phyloP scores from a whole-genome alignment of 2,797 vertebrate species.

The Choloepus didactylus region DNA sequence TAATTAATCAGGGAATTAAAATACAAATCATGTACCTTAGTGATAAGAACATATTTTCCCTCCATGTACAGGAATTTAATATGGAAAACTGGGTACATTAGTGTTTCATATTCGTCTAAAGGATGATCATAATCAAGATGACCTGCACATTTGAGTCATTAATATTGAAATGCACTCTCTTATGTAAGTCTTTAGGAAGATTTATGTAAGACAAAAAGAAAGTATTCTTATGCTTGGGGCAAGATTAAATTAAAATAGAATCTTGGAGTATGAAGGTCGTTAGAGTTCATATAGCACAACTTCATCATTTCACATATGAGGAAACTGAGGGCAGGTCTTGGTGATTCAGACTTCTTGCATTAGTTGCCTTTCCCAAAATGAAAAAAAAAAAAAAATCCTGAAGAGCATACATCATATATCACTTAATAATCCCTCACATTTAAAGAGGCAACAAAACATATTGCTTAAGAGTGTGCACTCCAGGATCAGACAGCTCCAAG shows the following conservation, averaged over 20 bases:
- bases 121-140: conserved; percentile 66
- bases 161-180: conserved; percentile 64
- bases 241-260: conserved; percentile 78
- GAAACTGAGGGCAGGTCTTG: background rate
- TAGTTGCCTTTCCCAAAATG: conserved; percentile 25
- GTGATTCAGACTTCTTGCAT: conserved; percentile 5
- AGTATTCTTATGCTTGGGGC: conserved; percentile 52
- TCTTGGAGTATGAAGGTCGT: conserved; percentile 27
- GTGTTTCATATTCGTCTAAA: conserved; percentile 60
- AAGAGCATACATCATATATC: background rate
- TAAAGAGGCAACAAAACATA: background rate
- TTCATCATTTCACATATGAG: conserved; percentile 45
- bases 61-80: conserved; percentile 54
- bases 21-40: conserved; percentile 49
- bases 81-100: conserved; percentile 26
- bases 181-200: conserved; percentile 66
- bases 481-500: background rate
- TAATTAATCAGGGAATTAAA: conserved; percentile 72
- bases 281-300: conserved; percentile 26
- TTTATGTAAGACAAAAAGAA: conserved; percentile 70
- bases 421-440: background rate
- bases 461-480: background rate
- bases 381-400: background rate
- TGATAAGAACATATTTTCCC: conserved; percentile 66
- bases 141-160: conserved; percentile 56